Conservation (phyloP, 2,888 invertebrate genomes). For the Melinaea menophilus region DNA sequence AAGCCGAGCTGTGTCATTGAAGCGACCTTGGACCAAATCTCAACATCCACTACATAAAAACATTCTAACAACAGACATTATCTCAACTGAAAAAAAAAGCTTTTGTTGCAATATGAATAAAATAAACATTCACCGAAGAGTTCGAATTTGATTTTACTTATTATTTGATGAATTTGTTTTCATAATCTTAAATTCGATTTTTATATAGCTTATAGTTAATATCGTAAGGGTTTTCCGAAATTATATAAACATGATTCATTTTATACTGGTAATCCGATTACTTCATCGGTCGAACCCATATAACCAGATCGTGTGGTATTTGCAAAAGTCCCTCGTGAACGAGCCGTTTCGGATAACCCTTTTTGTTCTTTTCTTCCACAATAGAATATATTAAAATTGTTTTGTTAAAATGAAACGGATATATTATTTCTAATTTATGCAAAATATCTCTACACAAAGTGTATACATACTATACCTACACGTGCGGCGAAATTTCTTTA, state of each 20-base stretch:
- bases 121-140: constrained; percentile 15
- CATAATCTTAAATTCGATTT: background rate
- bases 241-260: constrained; percentile 53
- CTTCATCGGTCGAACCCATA: constrained; percentile 46
- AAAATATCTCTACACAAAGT: too few species aligned
- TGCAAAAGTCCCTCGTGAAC: constrained; percentile 9
- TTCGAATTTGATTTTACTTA: constrained; percentile 16
- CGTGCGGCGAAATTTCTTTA: constrained; percentile 5
- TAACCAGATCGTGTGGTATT: constrained; percentile 20
- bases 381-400: too few species aligned
- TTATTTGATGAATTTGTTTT: constrained; percentile 3
- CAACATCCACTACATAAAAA: constrained; percentile 30
- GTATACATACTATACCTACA: background rate
- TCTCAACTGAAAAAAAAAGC: constrained; percentile 10
- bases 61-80: constrained; percentile 32
- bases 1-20: constrained; percentile 50
- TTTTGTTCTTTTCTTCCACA: background rate
- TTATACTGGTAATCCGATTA: constrained; percentile 54
- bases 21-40: constrained; percentile 54
- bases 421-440: too few species aligned
- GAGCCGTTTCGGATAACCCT: background rate
- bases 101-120: constrained; percentile 19
- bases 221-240: constrained; percentile 19
- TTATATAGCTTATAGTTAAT: background rate
- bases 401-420: too few species aligned